These are phyloP conservation scores for Drosophila incognita DNA, from an alignment of 2,888 invertebrate genomes.

Conservation along the genomic window DNA sequence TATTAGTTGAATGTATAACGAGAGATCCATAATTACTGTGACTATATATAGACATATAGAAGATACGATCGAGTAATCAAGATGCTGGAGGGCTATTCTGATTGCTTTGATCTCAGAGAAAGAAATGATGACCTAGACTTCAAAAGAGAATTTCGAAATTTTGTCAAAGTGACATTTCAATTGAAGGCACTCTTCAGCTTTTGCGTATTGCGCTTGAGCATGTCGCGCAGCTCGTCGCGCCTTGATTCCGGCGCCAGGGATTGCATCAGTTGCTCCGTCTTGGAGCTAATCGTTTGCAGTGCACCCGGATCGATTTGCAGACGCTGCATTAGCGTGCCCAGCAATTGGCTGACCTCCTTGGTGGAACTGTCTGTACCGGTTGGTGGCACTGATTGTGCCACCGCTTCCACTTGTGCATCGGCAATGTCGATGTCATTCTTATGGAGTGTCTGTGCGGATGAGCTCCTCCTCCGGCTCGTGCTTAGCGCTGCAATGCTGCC, in stretches of 20 bases:
- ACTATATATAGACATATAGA: not conserved
- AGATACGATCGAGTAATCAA: not conserved
- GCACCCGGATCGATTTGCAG: conserved; percentile 54
- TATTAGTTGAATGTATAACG: not conserved
- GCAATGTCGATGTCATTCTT: not conserved
- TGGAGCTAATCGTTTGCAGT: conserved; percentile 49
- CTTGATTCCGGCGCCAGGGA: conserved; percentile 64
- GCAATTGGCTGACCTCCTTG: conserved; percentile 1
- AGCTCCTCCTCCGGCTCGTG: conserved; percentile 15
- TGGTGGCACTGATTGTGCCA: not conserved
- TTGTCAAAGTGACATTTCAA: conserved; percentile 11
- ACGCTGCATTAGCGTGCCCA: conserved; percentile 47
- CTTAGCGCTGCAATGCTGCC: conserved; percentile 14
- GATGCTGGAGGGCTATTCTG: not conserved
- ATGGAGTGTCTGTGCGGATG: not conserved
- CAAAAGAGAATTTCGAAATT: not conserved
- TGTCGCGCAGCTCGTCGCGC: conserved; percentile 66
- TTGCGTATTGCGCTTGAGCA: conserved; percentile 69
- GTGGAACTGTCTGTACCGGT: not conserved
- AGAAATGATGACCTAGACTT: too few relatives aligned
- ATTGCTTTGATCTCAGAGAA: conserved; percentile 3
- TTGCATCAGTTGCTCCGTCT: conserved; percentile 71
- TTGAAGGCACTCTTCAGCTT: conserved; percentile 71
- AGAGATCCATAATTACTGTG: not conserved
- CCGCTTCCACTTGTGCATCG: not conserved